phyloP scores from a whole-genome alignment of 2,797 vertebrate species.

The Myotis planiceps region DNA sequence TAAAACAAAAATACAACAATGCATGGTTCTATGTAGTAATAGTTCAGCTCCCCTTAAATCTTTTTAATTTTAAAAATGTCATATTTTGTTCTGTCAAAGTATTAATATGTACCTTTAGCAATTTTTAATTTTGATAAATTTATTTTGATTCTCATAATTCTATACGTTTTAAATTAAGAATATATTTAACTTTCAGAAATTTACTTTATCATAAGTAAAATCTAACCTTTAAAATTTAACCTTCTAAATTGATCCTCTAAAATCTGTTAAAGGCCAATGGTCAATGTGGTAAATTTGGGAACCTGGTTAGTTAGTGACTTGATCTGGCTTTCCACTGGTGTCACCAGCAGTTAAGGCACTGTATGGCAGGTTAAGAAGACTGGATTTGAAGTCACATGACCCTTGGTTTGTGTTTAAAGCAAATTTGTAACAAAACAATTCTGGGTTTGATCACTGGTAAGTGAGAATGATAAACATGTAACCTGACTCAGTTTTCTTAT shows the following conservation, averaged over 20 bases:
- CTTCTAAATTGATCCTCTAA: neutral
- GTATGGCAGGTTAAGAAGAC: neutral
- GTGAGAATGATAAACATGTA: neutral
- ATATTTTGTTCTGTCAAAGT: neutral
- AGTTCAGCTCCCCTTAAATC: neutral
- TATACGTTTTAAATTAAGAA: neutral
- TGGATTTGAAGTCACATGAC: neutral
- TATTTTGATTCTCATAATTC: neutral
- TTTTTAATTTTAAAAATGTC: neutral
- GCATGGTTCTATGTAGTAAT: neutral
- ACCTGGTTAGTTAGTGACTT: neutral
- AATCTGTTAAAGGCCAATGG: neutral
- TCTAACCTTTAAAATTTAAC: neutral
- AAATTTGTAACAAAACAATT: neutral
- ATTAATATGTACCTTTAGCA: neutral
- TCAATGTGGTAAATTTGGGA: neutral
- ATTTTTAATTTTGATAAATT: slow-evolving; percentile 1
- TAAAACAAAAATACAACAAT: neutral
- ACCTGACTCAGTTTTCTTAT: neutral
- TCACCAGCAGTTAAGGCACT: too few relatives aligned
- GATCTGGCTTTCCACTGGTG: neutral
- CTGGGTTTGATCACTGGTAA: neutral
- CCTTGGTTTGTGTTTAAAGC: neutral
- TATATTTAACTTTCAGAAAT: neutral
- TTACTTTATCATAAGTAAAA: neutral